Conservation (phyloP, 1,140 invertebrate species). For the Drosophila ohnishii region DNA sequence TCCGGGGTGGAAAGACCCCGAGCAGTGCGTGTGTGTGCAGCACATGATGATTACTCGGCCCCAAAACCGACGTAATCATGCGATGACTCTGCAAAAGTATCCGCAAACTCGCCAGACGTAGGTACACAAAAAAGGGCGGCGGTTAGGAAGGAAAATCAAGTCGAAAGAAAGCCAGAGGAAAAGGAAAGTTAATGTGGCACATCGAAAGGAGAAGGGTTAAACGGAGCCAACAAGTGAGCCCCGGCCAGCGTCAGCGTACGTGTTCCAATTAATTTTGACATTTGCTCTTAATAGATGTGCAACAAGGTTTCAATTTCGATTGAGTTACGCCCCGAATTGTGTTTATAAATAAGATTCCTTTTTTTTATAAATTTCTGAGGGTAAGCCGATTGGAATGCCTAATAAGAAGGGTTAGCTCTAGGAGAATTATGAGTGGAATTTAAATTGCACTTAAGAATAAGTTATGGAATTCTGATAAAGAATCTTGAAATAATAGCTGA, state of each 20-base stretch:
- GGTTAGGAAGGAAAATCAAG: slow-evolving; percentile 4
- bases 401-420: background rate
- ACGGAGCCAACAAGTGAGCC: slow-evolving; percentile 25
- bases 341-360: slow-evolving; percentile 31
- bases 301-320: slow-evolving; percentile 59
- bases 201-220: slow-evolving; percentile 63
- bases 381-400: background rate
- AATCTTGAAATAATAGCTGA: too few relatives aligned
- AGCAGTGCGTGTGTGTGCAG: slow-evolving; percentile 39
- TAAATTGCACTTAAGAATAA: background rate
- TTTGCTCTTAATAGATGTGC: slow-evolving; percentile 67
- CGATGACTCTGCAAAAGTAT: slow-evolving; percentile 69
- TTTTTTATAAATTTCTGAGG: background rate
- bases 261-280: slow-evolving; percentile 75
- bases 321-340: slow-evolving; percentile 31
- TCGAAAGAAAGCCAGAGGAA: slow-evolving; percentile 20
- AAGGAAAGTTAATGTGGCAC: slow-evolving; percentile 75
- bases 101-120: slow-evolving; percentile 26
- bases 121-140: background rate
- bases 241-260: slow-evolving; percentile 45
- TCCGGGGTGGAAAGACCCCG: slow-evolving; percentile 3
- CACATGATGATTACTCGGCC: slow-evolving; percentile 69
- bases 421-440: background rate
- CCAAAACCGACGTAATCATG: slow-evolving; percentile 72
- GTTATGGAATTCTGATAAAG: background rate